Evolutionary conservation across 2,113 vertebrate species (phyloP).

Genomic region (Charadrius vociferus): DNA sequence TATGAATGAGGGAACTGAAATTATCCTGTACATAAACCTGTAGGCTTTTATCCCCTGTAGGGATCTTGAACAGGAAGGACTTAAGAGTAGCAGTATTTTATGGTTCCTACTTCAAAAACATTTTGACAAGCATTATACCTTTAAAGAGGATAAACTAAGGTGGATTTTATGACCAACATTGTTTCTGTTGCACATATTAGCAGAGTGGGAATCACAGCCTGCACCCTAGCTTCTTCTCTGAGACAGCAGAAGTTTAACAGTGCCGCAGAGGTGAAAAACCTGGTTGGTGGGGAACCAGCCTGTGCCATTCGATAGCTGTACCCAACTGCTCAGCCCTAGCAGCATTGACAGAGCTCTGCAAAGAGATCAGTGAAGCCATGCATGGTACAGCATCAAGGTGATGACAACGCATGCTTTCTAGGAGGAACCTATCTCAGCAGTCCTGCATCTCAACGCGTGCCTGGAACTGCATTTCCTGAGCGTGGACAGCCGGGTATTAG

Average conservation of each 20-base stretch:
- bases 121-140: neutral
- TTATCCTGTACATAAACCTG: neutral
- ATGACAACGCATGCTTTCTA: neutral
- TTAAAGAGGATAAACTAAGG: neutral
- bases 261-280: neutral
- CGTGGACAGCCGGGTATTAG: accelerated
- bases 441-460: neutral
- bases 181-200: neutral
- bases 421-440: neutral
- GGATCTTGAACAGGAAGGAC: neutral
- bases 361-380: neutral
- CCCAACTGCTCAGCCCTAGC: accelerated
- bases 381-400: neutral
- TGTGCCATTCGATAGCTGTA: accelerated
- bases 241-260: neutral
- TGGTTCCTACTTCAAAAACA: neutral
- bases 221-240: neutral
- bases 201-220: neutral
- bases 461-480: neutral
- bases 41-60: neutral
- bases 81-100: neutral
- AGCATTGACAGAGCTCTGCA: neutral
- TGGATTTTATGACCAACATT: neutral
- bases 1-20: neutral
- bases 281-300: accelerated